phyloP scores from a whole-genome alignment of 2,888 invertebrate genomes.

The Agonopterix arenella region DNA sequence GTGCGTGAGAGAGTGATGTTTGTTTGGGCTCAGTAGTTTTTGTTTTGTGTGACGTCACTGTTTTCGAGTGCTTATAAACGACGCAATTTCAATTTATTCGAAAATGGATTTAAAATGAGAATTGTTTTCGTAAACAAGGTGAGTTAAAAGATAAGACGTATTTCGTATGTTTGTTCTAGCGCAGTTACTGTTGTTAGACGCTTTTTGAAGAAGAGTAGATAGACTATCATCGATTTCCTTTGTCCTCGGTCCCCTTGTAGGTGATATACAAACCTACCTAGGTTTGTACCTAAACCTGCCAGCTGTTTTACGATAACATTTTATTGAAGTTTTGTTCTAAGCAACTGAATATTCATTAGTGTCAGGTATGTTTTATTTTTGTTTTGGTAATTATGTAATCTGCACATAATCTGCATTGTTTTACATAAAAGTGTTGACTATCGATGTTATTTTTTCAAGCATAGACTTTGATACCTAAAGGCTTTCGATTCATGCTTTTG shows the following conservation, averaged over 20 bases:
- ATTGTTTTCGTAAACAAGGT: constrained; percentile 58
- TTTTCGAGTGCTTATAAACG: constrained; percentile 74
- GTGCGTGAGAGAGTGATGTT: constrained; percentile 46
- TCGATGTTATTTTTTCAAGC: too few relatives aligned
- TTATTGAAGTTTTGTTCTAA: constrained; percentile 16
- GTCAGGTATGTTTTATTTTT: constrained; percentile 26
- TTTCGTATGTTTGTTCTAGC: constrained; percentile 16
- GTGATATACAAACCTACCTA: constrained; percentile 16
- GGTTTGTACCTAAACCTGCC: constrained; percentile 23
- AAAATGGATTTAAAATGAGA: constrained; percentile 74
- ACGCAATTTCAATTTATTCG: constrained; percentile 77
- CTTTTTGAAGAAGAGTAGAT: constrained; percentile 23
- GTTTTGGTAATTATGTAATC: constrained; percentile 41
- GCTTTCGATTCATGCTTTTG: too few relatives aligned
- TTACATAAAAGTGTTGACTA: too few relatives aligned
- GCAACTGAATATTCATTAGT: constrained; percentile 21
- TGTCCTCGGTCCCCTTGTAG: constrained; percentile 57
- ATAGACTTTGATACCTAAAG: too few relatives aligned
- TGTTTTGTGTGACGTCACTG: constrained; percentile 76
- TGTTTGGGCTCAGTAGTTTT: constrained; percentile 47
- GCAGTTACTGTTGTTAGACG: constrained; percentile 12
- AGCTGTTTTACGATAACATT: constrained; percentile 49
- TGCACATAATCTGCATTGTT: constrained; percentile 4
- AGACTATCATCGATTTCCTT: constrained; percentile 67
- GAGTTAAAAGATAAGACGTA: constrained; percentile 32